These are phyloP conservation scores for Apis florea DNA, from an alignment of 1,140 invertebrate species.

Conservation along the genomic window DNA sequence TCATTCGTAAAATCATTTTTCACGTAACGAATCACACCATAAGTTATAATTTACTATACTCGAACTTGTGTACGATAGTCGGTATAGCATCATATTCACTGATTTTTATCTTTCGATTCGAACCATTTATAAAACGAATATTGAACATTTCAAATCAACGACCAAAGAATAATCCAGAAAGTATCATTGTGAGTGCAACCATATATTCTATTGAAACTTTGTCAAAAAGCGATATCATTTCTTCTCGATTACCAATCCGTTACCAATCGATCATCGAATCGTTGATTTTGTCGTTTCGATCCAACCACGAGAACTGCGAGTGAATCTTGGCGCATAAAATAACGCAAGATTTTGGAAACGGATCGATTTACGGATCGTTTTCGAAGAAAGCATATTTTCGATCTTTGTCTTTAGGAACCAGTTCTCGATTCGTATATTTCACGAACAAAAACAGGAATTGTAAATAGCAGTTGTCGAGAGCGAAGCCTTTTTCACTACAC, in stretches of 20 bases:
- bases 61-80: too few species aligned
- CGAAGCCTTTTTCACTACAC: constrained; percentile 42
- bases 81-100: background rate
- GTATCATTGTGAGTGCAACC: background rate
- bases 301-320: background rate
- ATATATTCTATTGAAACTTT: background rate
- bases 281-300: background rate
- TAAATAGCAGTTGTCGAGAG: background rate
- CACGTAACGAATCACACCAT: background rate
- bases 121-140: constrained; percentile 7
- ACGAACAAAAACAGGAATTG: background rate
- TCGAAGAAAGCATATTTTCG: constrained; percentile 8
- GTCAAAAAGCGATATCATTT: background rate
- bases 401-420: background rate
- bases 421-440: background rate
- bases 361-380: background rate
- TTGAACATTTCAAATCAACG: too few species aligned
- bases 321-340: background rate
- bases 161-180: background rate
- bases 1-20: background rate
- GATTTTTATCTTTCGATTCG: background rate
- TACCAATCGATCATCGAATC: background rate
- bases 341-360: background rate
- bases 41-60: background rate
- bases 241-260: background rate